Conservation (phyloP, 2,797 vertebrate species). For the Danio choprae region DNA sequence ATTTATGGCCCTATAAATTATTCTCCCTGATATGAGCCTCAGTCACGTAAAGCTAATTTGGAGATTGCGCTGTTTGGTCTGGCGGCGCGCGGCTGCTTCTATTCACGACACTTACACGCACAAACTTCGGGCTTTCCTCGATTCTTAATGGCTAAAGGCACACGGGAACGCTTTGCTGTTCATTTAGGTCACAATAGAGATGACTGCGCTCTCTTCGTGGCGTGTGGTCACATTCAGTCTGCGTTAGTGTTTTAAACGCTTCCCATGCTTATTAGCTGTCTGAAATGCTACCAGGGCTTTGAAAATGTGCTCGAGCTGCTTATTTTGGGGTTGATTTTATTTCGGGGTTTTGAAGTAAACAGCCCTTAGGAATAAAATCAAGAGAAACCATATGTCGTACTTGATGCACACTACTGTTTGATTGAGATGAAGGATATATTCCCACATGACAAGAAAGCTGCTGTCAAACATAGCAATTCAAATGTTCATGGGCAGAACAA, state of each 20-base stretch:
- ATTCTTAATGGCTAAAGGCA: slow-evolving; percentile 36
- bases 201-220: neutral
- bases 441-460: slow-evolving; percentile 7
- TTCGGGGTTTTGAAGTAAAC: slow-evolving; percentile 25
- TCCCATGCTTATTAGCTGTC: slow-evolving; percentile 11
- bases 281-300: slow-evolving; percentile 27
- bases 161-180: slow-evolving; percentile 42
- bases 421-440: slow-evolving; percentile 33
- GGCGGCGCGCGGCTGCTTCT: neutral
- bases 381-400: slow-evolving; percentile 18
- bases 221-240: slow-evolving; percentile 10
- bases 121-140: slow-evolving; percentile 25
- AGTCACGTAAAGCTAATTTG: slow-evolving; percentile 81
- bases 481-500: slow-evolving; percentile 36
- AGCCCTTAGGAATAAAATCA: slow-evolving; percentile 22
- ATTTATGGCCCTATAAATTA: slow-evolving; percentile 83
- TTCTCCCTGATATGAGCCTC: slow-evolving; percentile 83
- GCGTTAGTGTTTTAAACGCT: neutral
- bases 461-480: slow-evolving; percentile 19
- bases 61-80: slow-evolving; percentile 60
- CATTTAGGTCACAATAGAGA: slow-evolving; percentile 48
- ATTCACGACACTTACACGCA: slow-evolving; percentile 34
- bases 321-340: slow-evolving; percentile 22
- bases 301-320: slow-evolving; percentile 26
- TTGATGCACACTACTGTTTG: slow-evolving; percentile 29